A percentile compares a stretch with the other conserved stretches of the same genome.
Evolutionary conservation across 2,797 vertebrate species (phyloP).

Genomic region (Peromyscus melanophrys): DNA sequence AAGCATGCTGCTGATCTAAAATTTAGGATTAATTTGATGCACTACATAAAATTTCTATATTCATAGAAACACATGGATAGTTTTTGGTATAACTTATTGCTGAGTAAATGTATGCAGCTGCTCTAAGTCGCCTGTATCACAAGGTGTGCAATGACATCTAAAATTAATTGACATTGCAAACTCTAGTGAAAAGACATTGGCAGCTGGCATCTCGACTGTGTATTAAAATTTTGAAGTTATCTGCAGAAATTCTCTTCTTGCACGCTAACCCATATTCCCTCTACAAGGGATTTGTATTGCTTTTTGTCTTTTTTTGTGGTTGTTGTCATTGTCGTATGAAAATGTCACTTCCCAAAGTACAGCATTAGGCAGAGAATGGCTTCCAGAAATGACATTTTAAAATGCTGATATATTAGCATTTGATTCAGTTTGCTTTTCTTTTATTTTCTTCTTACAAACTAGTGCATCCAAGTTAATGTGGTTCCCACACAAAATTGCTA

Average conservation of each 20-base stretch:
- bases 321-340: background rate
- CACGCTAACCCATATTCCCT: background rate
- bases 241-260: background rate
- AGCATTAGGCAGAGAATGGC: conserved; percentile 22
- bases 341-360: conserved; percentile 62
- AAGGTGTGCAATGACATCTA: background rate
- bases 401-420: background rate
- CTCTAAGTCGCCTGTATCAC: background rate
- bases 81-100: background rate
- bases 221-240: conserved; percentile 11
- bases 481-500: background rate
- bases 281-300: background rate
- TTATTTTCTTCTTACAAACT: background rate
- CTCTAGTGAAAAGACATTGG: background rate
- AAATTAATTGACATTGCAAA: conserved; percentile 54
- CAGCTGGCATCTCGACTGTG: background rate
- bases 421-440: background rate
- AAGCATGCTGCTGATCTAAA: background rate
- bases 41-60: conserved; percentile 13
- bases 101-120: background rate
- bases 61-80: background rate
- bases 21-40: conserved; percentile 69
- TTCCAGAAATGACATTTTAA: conserved; percentile 59
- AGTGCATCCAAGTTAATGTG: background rate
- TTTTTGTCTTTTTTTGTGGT: conserved; percentile 39